A percentile compares a stretch with the other conserved stretches of the same genome.
phyloP scores from a whole-genome alignment of 2,888 invertebrate genomes.

The Adela reaumurella region DNA sequence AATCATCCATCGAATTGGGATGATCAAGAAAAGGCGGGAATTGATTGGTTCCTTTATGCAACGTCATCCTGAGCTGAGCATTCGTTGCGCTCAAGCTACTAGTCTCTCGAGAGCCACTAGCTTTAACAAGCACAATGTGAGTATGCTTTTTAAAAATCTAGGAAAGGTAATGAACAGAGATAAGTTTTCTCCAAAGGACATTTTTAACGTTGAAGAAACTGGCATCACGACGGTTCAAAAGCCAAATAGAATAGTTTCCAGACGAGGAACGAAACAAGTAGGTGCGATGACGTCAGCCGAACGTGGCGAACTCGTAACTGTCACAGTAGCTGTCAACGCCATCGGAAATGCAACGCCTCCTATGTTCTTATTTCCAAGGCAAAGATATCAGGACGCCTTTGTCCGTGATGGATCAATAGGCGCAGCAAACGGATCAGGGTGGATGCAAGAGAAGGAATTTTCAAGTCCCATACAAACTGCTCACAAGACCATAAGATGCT shows the following conservation, averaged over 20 bases:
- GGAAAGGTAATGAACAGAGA: slow-evolving; percentile 13
- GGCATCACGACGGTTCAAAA: slow-evolving; percentile 23
- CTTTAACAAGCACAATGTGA: no score
- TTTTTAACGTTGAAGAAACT: slow-evolving; percentile 23
- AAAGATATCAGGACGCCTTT: slow-evolving; percentile 15
- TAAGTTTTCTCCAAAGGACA: slow-evolving; percentile 16
- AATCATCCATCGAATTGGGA: not conserved
- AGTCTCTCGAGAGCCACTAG: no score
- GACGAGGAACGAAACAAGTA: slow-evolving; percentile 21
- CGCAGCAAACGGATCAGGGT: slow-evolving; percentile 16
- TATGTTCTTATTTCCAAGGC: slow-evolving; percentile 21
- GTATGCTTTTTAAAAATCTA: slow-evolving; percentile 15
- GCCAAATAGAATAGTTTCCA: slow-evolving; percentile 19
- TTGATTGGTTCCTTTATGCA: slow-evolving; percentile 7
- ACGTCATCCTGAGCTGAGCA: no score
- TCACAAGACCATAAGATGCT: slow-evolving; percentile 5
- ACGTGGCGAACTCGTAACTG: slow-evolving; percentile 19
- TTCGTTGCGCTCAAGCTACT: no score
- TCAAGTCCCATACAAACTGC: slow-evolving; percentile 9
- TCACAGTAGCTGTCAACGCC: slow-evolving; percentile 17
- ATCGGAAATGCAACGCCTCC: slow-evolving; percentile 20
- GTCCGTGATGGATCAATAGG: slow-evolving; percentile 15
- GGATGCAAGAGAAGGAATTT: slow-evolving; percentile 16
- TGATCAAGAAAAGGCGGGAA: slow-evolving; percentile 3
- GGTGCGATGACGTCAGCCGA: slow-evolving; percentile 23